Evolutionary conservation across 1,140 invertebrate species (phyloP), one percentile per base, ranked within the genome.

Genomic region (Aphaenogaster rudis): DNA sequence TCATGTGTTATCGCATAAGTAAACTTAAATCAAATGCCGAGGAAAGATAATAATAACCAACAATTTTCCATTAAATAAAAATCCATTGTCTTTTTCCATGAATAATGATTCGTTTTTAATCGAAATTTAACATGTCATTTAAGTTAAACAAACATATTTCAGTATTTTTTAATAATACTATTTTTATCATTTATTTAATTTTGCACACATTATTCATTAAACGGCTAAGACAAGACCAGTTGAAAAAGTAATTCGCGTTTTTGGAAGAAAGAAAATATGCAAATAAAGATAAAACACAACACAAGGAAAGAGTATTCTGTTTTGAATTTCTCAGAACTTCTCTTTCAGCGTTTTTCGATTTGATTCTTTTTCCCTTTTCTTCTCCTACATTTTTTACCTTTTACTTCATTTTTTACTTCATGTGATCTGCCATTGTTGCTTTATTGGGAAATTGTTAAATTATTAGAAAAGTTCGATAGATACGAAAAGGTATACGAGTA

Each of bases 221-320:
- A 57, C 59, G n/a, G 3, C 5, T 45, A 28, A 7, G 7, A 39
- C n/a, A 76, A 42, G 6, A 1, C n/a, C 28, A 54, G 15, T 33
- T 54, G 6, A 48, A 33, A 42, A 17, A 17, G 0, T 28, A 42
- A 42, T 42, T 45, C 2, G 15, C 4, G 2, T 1, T 33, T 42
- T 45, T 45, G 17, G 4, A 9, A 5, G n/a, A 3, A 54, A 54
- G 13, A 39, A 67, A 39, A 21, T 66, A 39, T 52, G 33, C 57
- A 63, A 36, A 63, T 78, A 33, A 77, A 76, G 15, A 74, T 54
- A 77, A 77, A 61, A 45, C 13, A 2, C 21, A 33, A 66, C 1
- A 8, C 13, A 0, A 21, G 50, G 39, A 21, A 52, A 50, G 33
- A 50, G 8, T 52, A 69, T 54, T 66, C 7, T 17, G 15, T 48